Percentiles rank a stretch among this genome's conserved stretches.
phyloP scores from a whole-genome alignment of 1,140 invertebrate species.

The Drosophila aff. region DNA sequence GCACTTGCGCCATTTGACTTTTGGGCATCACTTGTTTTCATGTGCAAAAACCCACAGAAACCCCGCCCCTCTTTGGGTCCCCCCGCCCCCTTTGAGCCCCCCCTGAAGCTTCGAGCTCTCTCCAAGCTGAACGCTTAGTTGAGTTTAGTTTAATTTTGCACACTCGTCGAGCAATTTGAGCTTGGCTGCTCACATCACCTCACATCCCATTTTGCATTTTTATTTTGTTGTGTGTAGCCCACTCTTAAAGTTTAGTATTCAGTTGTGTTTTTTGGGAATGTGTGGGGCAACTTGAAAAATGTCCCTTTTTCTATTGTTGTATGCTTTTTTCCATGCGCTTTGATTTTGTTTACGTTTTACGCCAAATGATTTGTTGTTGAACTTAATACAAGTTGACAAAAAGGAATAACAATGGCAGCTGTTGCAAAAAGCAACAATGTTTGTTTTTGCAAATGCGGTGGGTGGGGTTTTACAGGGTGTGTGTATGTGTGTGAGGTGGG shows the following conservation, averaged over 20 bases:
- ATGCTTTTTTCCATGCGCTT: constrained; percentile 48
- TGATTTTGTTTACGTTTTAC: constrained; percentile 80
- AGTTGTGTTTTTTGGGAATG: constrained; percentile 8
- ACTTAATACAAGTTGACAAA: constrained; percentile 79
- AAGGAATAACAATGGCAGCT: constrained; percentile 75
- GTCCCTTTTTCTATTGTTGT: constrained; percentile 48
- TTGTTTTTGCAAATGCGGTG: constrained; percentile 10
- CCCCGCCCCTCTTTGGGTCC: neutral
- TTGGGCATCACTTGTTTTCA: constrained; percentile 65
- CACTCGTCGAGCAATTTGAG: constrained; percentile 68
- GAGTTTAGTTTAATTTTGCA: constrained; percentile 69
- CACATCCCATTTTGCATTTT: constrained; percentile 46
- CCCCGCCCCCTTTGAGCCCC: neutral
- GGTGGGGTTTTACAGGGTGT: neutral
- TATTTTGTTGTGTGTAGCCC: constrained; percentile 13
- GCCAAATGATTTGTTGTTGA: constrained; percentile 81
- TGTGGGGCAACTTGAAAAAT: constrained; percentile 42
- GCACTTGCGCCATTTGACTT: constrained; percentile 75
- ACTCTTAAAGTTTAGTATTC: constrained; percentile 14
- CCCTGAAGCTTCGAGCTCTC: neutral
- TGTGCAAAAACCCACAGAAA: constrained; percentile 51
- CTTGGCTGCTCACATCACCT: constrained; percentile 20
- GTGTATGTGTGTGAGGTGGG: neutral
- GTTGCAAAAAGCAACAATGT: constrained; percentile 75
- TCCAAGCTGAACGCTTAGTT: constrained; percentile 58